Base-by-base conservation (phyloP, 1,140 invertebrate species). In the Zaprionus gabonicus region DNA sequence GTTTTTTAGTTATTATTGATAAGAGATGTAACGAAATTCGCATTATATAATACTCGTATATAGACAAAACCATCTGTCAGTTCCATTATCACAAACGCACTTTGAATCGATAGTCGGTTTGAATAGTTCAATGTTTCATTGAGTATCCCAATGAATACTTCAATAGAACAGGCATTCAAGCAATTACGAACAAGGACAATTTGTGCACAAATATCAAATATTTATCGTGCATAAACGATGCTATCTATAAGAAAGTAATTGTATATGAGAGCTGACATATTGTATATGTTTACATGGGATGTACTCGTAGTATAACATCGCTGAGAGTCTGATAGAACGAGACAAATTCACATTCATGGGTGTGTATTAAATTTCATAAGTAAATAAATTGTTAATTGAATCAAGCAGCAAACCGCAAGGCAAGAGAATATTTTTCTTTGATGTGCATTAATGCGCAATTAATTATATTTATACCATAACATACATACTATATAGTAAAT, bases 171-270 rank as follows among this genome's bases (percentile, higher is more conserved):
- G 12, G 5, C 63, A 27, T 4, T 56, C 23, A 46, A 23, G 12
- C 65, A 80, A 80, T 80, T 80, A 57, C 65, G 60, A 80, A 75
- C 78, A 76, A 80, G 78, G 78, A 80, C 71, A 41, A 62, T 64
- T 74, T 28, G 51, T 15, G 49, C 27, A 59, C 36, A 53, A 44
- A 65, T 65, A 69, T 49, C 41, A 53, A 46, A 44, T 55, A 66
- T 56, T 49, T 49, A 71, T 57, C n/a, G 28, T 53, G 57, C 53
- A 56, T 62, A 66, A 72, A 41, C 55, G 53, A 49, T 72, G 51
- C n/a, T 53, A 27, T 56, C 23, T 53, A 27, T 56, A 56, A 41
- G 64, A 66, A 56, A 66, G 64, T 56, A 25, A 36, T 58, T 58
- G 41, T 31, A 67, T 46, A 67, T 46, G 27, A 17, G 53, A 56